These are phyloP conservation scores for Oncorhynchus kisutch DNA, from an alignment of 2,113 vertebrate species.

Conservation along the genomic window DNA sequence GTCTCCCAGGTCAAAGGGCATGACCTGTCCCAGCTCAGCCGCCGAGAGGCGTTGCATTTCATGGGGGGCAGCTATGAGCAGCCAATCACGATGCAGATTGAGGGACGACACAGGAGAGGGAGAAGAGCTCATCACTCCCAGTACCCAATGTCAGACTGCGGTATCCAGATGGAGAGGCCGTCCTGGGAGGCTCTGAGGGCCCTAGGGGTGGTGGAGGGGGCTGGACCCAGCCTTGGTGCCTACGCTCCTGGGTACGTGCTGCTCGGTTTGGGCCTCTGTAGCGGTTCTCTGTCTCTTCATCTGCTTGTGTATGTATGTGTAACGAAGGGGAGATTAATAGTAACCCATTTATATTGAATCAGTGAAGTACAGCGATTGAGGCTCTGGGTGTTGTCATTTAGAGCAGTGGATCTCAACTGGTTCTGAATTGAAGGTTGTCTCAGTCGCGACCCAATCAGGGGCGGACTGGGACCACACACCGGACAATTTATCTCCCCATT, in stretches of 20 bases:
- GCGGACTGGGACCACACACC: too few relatives aligned
- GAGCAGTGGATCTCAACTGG: too few relatives aligned
- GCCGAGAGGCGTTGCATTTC: neutral
- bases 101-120: neutral
- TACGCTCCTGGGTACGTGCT: neutral
- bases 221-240: neutral
- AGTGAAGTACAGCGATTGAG: neutral
- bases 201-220: constrained; percentile 5
- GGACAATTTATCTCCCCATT: too few relatives aligned
- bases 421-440: too few relatives aligned
- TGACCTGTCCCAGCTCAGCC: neutral
- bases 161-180: neutral
- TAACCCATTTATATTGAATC: neutral
- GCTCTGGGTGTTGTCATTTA: neutral
- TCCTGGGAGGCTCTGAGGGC: neutral
- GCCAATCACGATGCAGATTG: constrained; percentile 11
- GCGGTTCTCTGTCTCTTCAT: too few relatives aligned
- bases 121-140: neutral
- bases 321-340: neutral
- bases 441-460: too few relatives aligned
- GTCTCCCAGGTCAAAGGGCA: neutral
- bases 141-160: constrained; percentile 5
- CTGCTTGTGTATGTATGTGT: neutral
- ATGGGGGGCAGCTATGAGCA: neutral
- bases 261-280: neutral